Conservation (phyloP, 2,888 invertebrate genomes). For the Cheilosia vulpina region DNA sequence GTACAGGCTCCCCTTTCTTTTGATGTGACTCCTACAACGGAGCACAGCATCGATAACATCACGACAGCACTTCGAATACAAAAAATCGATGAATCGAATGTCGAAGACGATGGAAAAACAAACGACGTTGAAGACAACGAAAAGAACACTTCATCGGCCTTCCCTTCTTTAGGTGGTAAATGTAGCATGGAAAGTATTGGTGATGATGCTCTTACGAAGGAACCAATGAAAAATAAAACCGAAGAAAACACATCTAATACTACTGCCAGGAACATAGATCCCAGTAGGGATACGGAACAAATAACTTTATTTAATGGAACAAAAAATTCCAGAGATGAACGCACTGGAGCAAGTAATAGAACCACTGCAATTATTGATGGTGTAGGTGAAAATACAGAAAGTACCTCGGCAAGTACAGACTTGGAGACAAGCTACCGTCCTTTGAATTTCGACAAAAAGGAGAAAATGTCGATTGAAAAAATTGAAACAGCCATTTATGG, state of each 20-base stretch:
- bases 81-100: constrained; percentile 72
- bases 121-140: constrained; percentile 67
- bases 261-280: constrained; percentile 64
- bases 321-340: constrained; percentile 71
- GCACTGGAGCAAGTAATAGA: constrained; percentile 72
- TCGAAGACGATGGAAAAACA: constrained; percentile 71
- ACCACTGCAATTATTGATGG: constrained; percentile 70
- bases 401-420: constrained; percentile 34
- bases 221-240: constrained; percentile 64
- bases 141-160: constrained; percentile 72
- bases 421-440: constrained; percentile 62
- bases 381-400: constrained; percentile 67
- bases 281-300: constrained; percentile 71
- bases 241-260: constrained; percentile 60
- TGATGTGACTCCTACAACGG: constrained; percentile 48
- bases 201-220: constrained; percentile 64
- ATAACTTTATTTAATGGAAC: constrained; percentile 75
- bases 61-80: constrained; percentile 70
- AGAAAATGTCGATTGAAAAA: constrained; percentile 82
- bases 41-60: constrained; percentile 69
- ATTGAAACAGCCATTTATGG: constrained; percentile 83
- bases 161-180: constrained; percentile 65
- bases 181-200: constrained; percentile 70
- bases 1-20: constrained; percentile 31
- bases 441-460: constrained; percentile 74